phyloP scores from a whole-genome alignment of 2,888 invertebrate species.

The Cheilosia variabilis region DNA sequence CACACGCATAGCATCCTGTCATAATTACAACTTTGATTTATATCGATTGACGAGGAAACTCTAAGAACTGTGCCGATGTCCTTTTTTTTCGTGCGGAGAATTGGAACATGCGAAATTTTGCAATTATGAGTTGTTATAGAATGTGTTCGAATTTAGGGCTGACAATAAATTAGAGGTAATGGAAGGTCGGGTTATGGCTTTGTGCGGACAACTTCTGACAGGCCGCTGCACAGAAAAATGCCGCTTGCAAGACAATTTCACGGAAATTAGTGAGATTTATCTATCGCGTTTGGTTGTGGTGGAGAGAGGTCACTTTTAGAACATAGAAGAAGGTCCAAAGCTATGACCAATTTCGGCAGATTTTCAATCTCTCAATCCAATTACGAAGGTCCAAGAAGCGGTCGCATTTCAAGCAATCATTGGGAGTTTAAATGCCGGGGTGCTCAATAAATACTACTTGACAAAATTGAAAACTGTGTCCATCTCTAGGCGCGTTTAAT shows the following conservation, averaged over 20 bases:
- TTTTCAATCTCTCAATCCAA: too few relatives aligned
- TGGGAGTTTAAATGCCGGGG: too few relatives aligned
- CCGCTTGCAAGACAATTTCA: not conserved
- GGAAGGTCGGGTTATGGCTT: not conserved
- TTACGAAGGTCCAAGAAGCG: too few relatives aligned
- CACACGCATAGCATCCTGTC: conserved; percentile 34
- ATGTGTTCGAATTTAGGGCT: conserved; percentile 50
- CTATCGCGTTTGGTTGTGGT: not conserved
- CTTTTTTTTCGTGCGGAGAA: conserved; percentile 51
- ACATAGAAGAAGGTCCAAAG: too few relatives aligned
- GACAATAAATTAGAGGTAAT: conserved; percentile 41
- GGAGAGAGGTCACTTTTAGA: not conserved
- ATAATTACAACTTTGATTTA: conserved; percentile 71
- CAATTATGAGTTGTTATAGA: conserved; percentile 57
- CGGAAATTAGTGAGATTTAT: conserved; percentile 4
- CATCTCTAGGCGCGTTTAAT: too few relatives aligned
- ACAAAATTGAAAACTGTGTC: too few relatives aligned
- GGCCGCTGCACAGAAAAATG: not conserved
- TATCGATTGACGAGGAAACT: conserved; percentile 40
- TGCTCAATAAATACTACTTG: too few relatives aligned
- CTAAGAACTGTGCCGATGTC: conserved; percentile 35
- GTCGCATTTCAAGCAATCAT: too few relatives aligned
- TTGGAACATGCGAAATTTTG: conserved; percentile 47
- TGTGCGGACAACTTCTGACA: not conserved
- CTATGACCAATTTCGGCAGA: too few relatives aligned